These are phyloP conservation scores for Lasaia peninsularis DNA, from an alignment of 1,140 invertebrate species.

Conservation along the genomic window DNA sequence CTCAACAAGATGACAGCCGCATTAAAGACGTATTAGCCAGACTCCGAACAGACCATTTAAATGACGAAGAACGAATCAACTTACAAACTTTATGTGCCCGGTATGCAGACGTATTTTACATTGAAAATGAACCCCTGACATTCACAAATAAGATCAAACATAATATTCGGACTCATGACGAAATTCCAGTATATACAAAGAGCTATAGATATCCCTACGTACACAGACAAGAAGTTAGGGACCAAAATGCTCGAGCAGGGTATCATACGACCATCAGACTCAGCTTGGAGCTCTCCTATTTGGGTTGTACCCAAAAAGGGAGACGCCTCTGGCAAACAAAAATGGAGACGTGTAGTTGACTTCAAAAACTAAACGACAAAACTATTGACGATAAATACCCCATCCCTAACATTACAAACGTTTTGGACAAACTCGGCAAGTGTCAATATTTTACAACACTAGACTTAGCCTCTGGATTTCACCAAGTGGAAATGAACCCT, in stretches of 20 bases:
- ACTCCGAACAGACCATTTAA: constrained; percentile 23
- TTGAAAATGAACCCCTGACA: no score
- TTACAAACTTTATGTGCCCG: constrained; percentile 17
- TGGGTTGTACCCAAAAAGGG: constrained; percentile 10
- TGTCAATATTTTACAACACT: constrained; percentile 15
- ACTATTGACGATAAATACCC: constrained; percentile 20
- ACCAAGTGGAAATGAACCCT: no score
- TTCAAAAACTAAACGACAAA: constrained; percentile 18
- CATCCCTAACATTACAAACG: no score
- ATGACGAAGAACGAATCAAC: constrained; percentile 23
- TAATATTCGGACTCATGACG: constrained; percentile 33
- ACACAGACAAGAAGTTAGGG: no score
- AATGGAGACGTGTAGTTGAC: constrained; percentile 13
- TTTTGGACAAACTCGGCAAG: constrained; percentile 12
- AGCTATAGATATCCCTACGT: constrained; percentile 23
- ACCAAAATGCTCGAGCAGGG: no score
- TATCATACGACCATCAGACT: no score
- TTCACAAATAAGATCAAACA: no score
- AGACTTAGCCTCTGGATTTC: no score
- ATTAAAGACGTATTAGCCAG: constrained; percentile 19
- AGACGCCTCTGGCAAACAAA: constrained; percentile 18
- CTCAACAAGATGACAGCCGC: constrained; percentile 8
- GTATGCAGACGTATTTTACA: constrained; percentile 20
- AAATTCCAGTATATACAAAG: constrained; percentile 27
- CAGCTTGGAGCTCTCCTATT: no score